These are phyloP conservation scores for Anser cygnoides DNA, from an alignment of 2,113 vertebrate species.

Conservation along the genomic window DNA sequence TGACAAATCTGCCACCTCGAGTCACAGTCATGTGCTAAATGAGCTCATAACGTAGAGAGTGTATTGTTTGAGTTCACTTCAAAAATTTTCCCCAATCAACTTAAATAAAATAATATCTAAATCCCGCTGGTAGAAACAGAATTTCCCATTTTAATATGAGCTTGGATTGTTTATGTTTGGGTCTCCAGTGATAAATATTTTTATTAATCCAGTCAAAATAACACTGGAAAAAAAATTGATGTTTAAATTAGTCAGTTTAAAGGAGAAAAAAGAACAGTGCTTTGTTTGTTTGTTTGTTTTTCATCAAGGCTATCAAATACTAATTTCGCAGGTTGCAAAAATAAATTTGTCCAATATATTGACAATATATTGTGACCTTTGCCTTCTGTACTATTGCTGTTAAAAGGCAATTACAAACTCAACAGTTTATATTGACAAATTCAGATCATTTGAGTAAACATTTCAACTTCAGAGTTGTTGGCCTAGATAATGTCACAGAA, in stretches of 20 bases:
- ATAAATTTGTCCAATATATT: background rate
- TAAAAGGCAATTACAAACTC: background rate
- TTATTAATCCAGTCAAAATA: conserved; percentile 5
- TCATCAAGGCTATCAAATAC: background rate
- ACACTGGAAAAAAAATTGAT: background rate
- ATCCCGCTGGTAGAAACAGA: background rate
- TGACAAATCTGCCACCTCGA: background rate
- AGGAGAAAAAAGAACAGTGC: background rate
- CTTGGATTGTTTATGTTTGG: background rate
- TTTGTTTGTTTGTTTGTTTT: background rate
- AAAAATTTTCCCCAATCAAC: background rate
- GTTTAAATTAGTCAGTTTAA: background rate
- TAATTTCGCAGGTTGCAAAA: background rate
- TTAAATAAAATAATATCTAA: background rate
- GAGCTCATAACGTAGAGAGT: background rate
- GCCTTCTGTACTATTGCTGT: background rate
- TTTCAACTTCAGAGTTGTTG: background rate
- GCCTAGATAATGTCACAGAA: background rate
- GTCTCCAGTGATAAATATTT: background rate
- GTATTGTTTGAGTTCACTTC: background rate
- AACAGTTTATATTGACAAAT: background rate
- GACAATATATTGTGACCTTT: background rate
- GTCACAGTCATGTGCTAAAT: background rate
- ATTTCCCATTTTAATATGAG: background rate
- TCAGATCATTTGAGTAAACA: background rate